Base-by-base conservation (phyloP, 1,140 invertebrate species). In the Scaptomyza pallida region DNA sequence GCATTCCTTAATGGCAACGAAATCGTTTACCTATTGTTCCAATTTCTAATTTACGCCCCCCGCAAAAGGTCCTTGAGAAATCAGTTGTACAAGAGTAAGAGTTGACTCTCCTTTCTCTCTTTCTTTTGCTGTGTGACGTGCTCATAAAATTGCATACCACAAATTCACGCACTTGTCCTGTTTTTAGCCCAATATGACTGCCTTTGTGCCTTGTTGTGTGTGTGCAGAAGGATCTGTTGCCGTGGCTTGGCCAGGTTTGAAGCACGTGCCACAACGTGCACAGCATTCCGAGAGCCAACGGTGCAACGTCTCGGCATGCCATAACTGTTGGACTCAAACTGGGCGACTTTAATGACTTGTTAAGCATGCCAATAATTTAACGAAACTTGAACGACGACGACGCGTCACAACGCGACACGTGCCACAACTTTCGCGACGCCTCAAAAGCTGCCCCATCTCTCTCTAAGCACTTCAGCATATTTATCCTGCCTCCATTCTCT, bases 311-410 rank as follows among this genome's bases (percentile, higher is more conserved):
- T 64, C 63, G 55, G 80, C 70, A 81, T 89, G 80, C 78, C 52
- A 64, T 37, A 51, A 54, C n/a, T 64, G 63, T 13, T 30, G 23
- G 47, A 13, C 45, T 13, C 10, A 15, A 33, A 55, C 62, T 44
- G 35, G 61, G 33, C 51, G 21, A 56, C 75, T 76, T 64, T 83
- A 83, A 88, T 89, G 83, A 89, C 78, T 76, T 76, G 82, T 78
- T 88, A 89, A 89, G 75, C 78, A 89, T 89, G 77, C 72, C 77
- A 89, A 89, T 89, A 75, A 89, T 81, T 89, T 86, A 75, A 86
- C 75, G n/a, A 81, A 89, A 37, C 10, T 78, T 86, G 78, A 67
- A 70, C 61, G 61, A 51, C 30, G 54, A 48, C n/a, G 19, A 33
- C 44, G 72, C 54, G 37, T 13, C 15, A 23, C 41, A 30, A 30